A percentile compares a stretch with the other conserved stretches of the same genome.
Conservation (phyloP, 2,797 vertebrate species). For the Acanthurus leucopareius region DNA sequence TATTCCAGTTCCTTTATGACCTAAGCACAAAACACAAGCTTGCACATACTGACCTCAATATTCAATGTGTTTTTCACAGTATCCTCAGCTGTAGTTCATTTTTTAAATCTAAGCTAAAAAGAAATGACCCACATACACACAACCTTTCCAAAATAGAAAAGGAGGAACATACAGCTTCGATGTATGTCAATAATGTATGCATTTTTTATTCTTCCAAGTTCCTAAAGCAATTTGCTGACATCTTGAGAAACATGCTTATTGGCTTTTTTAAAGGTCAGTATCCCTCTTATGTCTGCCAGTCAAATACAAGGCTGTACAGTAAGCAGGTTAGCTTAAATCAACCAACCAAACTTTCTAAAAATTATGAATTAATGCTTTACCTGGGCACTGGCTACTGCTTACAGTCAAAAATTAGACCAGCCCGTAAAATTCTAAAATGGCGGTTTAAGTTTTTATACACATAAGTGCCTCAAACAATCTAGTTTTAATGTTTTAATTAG, state of each 20-base stretch:
- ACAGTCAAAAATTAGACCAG: no score
- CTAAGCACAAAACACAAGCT: not conserved
- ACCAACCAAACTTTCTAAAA: no score
- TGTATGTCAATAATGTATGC: no score
- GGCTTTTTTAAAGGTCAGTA: not conserved
- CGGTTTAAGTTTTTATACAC: no score
- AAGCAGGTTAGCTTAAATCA: not conserved
- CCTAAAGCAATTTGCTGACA: not conserved
- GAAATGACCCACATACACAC: no score
- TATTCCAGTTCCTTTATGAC: conserved; percentile 29
- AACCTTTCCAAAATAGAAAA: not conserved
- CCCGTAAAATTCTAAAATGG: no score
- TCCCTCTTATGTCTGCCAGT: not conserved
- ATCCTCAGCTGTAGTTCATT: not conserved
- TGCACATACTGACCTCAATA: conserved; percentile 6
- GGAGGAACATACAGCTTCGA: not conserved
- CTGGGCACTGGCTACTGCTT: no score
- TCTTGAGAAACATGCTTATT: not conserved
- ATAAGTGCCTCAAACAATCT: no score
- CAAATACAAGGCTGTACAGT: not conserved
- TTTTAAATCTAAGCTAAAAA: not conserved
- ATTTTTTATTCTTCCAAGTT: not conserved
- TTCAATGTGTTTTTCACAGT: conserved; percentile 4
- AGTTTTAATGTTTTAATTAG: no score
- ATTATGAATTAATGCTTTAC: no score